Percentiles rank a stretch among this genome's conserved stretches.
phyloP scores from a whole-genome alignment of 2,888 invertebrate genomes.

The Monoplex corrugatus region DNA sequence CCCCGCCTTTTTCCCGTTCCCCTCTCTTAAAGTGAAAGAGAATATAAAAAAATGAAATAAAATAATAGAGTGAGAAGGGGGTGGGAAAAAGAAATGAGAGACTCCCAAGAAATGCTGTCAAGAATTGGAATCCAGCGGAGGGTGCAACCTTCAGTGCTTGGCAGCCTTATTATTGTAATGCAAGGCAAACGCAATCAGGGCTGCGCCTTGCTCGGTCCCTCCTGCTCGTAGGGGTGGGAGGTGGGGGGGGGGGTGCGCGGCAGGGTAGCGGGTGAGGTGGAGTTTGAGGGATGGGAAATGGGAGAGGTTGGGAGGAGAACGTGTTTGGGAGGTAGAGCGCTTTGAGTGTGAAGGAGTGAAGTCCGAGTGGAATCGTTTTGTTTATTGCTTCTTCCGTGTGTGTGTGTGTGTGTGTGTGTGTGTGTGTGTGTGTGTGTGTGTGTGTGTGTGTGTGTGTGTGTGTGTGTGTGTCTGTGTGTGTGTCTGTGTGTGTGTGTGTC shows the following conservation, averaged over 20 bases:
- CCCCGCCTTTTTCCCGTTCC: neutral
- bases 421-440: neutral
- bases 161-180: conserved; percentile 45
- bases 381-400: neutral
- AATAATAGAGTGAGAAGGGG: neutral
- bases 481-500: neutral
- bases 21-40: neutral
- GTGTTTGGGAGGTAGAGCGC: too few relatives aligned
- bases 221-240: neutral
- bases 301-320: too few relatives aligned
- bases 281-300: too few relatives aligned
- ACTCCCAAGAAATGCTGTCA: conserved; percentile 45
- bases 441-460: conserved; percentile 28
- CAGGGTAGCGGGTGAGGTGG: too few relatives aligned
- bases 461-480: conserved; percentile 22
- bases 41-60: neutral
- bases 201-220: neutral
- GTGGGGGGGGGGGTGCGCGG: neutral
- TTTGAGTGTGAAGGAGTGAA: too few relatives aligned
- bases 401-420: neutral
- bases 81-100: conserved; percentile 8
- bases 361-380: neutral
- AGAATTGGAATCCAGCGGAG: conserved; percentile 40
- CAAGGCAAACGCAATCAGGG: conserved; percentile 45
- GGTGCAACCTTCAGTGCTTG: conserved; percentile 43